Percentiles rank a stretch among this genome's conserved stretches.
These are phyloP conservation scores for Leptobrachium leishanense DNA, from an alignment of 2,113 vertebrate genomes.

Conservation along the genomic window DNA sequence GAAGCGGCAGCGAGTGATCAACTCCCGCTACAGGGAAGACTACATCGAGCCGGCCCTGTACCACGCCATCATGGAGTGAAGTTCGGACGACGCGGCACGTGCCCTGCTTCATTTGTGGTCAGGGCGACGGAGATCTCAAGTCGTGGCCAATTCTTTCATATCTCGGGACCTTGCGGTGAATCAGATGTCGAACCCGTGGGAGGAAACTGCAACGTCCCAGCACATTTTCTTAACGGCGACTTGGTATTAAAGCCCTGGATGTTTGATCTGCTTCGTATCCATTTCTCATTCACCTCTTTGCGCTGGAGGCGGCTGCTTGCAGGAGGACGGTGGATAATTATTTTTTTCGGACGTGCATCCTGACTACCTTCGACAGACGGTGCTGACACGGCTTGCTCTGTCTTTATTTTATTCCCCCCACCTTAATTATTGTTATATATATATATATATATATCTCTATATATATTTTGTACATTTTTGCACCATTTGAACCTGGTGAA, in stretches of 20 bases:
- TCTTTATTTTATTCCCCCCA: neutral
- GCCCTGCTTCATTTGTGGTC: too few relatives aligned
- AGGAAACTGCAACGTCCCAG: neutral
- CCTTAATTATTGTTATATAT: neutral
- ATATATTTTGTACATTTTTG: neutral
- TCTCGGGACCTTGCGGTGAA: constrained; percentile 8
- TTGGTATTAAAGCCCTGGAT: neutral
- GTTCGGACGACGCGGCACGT: neutral
- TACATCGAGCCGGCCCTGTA: constrained; percentile 93
- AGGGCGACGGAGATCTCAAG: neutral
- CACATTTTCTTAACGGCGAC: neutral
- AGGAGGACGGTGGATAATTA: neutral
- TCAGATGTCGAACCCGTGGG: neutral
- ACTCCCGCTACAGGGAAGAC: constrained; percentile 93
- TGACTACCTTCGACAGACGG: neutral
- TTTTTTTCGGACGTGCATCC: neutral
- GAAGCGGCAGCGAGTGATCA: constrained; percentile 93
- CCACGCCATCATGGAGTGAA: constrained; percentile 95
- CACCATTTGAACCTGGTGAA: neutral
- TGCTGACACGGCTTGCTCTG: constrained; percentile 15
- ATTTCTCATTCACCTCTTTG: neutral
- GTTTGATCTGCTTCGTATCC: neutral
- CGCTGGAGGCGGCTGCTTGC: neutral
- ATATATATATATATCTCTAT: neutral
- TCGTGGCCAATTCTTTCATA: constrained; percentile 24